Base-by-base conservation (phyloP, 1,140 invertebrate genomes). In the Brachionus asplanchnoidis region DNA sequence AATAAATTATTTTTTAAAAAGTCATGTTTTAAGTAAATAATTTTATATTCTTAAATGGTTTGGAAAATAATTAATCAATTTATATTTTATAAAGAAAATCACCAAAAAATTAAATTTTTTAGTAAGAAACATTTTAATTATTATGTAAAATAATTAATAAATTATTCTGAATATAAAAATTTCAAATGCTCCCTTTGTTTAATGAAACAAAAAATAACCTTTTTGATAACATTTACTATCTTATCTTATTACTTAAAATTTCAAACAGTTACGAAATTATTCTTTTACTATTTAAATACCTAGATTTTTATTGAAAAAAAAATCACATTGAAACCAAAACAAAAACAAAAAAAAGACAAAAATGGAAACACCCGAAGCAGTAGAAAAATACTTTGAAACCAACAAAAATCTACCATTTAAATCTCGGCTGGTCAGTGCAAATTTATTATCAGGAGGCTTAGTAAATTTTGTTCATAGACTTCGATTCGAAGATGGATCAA, bases 391-490 rank as follows among this genome's bases (percentile, higher is more conserved):
- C 40, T 28, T 82, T 14, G 28, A 82, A 23, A 80, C 0, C 0
- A 80, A 50, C 14, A 36, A 20, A 9, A 44, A 60, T 14, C 65
- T 65, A 11, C 20, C 53, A 20, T 82, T 82, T 46, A 60, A 17
- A 20, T 60, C 53, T 12, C 26, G 42, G 3, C 28, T 82, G 3
- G 12, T 20, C 11, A 65, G 53, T 40, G 28, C 32, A 0, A 60
- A 65, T 23, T 7, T 23, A 26, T 26, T 82, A 26, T 66, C 79
- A 5, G 79, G 79, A 65, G 79, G 79, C n/a, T 65, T 68, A 26
- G 50, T 20, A n/a, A 82, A 82, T 68, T 82, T 44, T 68, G 79
- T 82, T 17, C 28, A 82, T 46, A 53, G 79, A 12, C 26, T 82
- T 2, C 46, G 36, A 68, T 82, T 82, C 36, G 53, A 82, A 40